Conservation (phyloP, 2,113 vertebrate species). For the Brachypteracias leptosomus region DNA sequence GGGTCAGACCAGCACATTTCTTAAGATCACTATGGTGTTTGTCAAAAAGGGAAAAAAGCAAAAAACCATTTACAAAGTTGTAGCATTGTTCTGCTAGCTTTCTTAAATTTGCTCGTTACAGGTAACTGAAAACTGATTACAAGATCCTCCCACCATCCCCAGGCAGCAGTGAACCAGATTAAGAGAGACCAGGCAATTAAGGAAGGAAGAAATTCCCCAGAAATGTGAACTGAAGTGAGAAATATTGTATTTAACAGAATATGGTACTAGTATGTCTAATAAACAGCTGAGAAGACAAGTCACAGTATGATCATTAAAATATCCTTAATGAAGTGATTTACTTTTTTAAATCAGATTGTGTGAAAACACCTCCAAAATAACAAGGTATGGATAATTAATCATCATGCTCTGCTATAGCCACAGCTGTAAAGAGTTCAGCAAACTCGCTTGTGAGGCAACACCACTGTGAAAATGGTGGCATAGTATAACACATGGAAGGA, state of each 20-base stretch:
- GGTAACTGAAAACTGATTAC: constrained; percentile 27
- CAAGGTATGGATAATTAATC: background rate
- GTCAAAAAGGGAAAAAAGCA: background rate
- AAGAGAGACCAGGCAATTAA: constrained; percentile 18
- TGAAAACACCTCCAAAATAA: background rate
- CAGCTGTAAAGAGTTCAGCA: background rate
- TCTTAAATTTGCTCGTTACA: constrained; percentile 32
- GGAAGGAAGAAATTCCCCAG: background rate
- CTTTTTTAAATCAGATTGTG: background rate
- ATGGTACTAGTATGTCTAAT: background rate
- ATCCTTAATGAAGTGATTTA: background rate
- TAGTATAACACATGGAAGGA: background rate
- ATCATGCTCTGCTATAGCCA: background rate
- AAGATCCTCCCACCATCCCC: constrained; percentile 1
- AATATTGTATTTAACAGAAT: background rate
- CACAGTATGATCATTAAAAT: background rate
- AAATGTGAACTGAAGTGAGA: background rate
- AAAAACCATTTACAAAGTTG: constrained; percentile 1
- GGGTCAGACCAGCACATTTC: constrained; percentile 14
- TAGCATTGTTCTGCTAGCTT: background rate
- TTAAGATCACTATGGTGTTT: background rate
- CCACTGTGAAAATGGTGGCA: background rate
- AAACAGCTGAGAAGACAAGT: background rate
- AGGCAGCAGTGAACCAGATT: background rate
- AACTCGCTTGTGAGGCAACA: background rate